A percentile compares a stretch with the other conserved stretches of the same genome.
phyloP scores from a whole-genome alignment of 2,113 vertebrate species.

The Acrocephalus arundinaceus region DNA sequence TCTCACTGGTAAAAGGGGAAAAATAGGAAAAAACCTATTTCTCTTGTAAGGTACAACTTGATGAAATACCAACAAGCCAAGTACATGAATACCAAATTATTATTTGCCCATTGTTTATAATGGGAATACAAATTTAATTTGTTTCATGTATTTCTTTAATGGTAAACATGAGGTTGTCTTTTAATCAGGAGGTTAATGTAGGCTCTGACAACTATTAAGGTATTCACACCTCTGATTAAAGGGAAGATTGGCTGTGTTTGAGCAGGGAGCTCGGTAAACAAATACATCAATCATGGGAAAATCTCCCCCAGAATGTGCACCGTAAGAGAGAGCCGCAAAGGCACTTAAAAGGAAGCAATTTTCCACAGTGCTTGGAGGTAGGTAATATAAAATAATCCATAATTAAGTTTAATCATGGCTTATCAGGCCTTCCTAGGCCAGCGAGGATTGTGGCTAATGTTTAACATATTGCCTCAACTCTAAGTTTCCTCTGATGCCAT shows the following conservation, averaged over 20 bases:
- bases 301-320: slow-evolving; percentile 29
- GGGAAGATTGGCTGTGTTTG: slow-evolving; percentile 16
- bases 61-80: neutral
- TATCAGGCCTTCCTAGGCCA: slow-evolving; percentile 56
- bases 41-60: neutral
- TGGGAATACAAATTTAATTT: neutral
- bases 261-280: slow-evolving; percentile 45
- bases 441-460: slow-evolving; percentile 32
- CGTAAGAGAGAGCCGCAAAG: slow-evolving; percentile 45
- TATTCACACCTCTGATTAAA: slow-evolving; percentile 71
- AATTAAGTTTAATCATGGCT: slow-evolving; percentile 61
- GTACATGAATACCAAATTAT: neutral
- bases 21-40: neutral
- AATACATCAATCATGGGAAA: slow-evolving; percentile 62
- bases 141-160: neutral
- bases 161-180: slow-evolving; percentile 11
- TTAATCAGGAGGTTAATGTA: slow-evolving; percentile 53
- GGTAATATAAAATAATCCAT: slow-evolving; percentile 67
- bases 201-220: slow-evolving; percentile 51
- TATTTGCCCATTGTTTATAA: neutral
- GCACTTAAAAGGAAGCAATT: slow-evolving; percentile 70
- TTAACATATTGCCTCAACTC: neutral
- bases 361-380: slow-evolving; percentile 64
- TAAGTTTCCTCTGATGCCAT: neutral
- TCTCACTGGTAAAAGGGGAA: neutral